Conservation (phyloP, 1,140 invertebrate genomes). For the Drosophila pruinosa region DNA sequence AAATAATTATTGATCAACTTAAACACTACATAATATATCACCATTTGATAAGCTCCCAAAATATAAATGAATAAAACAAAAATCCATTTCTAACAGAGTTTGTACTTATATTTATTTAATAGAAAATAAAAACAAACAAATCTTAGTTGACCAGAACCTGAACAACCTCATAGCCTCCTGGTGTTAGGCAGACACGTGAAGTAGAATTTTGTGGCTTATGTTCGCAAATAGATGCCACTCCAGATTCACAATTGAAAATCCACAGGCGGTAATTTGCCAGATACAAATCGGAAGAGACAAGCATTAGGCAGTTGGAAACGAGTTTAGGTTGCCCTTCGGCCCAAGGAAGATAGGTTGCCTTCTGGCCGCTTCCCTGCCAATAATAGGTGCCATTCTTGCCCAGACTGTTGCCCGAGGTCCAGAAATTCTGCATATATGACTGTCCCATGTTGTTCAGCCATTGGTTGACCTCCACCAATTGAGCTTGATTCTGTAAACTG, state of each 20-base stretch:
- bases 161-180: constrained; percentile 27
- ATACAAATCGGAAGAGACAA: background rate
- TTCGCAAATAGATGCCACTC: constrained; percentile 30
- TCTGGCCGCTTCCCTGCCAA: constrained; percentile 49
- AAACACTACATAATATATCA: no score
- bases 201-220: background rate
- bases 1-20: no score
- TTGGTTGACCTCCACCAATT: constrained; percentile 30
- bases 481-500: constrained; percentile 32
- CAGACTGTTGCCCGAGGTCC: constrained; percentile 51
- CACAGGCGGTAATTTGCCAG: background rate
- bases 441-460: constrained; percentile 16
- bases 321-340: constrained; percentile 17
- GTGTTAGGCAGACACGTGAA: constrained; percentile 40
- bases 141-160: constrained; percentile 2
- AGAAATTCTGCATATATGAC: constrained; percentile 25
- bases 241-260: background rate
- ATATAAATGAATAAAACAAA: no score
- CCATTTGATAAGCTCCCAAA: no score
- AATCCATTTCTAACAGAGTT: no score
- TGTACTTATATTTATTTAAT: no score
- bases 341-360: constrained; percentile 46
- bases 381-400: constrained; percentile 33
- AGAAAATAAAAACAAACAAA: background rate
- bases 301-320: background rate